phyloP scores from a whole-genome alignment of 2,797 vertebrate genomes.

The Hydrophis major region DNA sequence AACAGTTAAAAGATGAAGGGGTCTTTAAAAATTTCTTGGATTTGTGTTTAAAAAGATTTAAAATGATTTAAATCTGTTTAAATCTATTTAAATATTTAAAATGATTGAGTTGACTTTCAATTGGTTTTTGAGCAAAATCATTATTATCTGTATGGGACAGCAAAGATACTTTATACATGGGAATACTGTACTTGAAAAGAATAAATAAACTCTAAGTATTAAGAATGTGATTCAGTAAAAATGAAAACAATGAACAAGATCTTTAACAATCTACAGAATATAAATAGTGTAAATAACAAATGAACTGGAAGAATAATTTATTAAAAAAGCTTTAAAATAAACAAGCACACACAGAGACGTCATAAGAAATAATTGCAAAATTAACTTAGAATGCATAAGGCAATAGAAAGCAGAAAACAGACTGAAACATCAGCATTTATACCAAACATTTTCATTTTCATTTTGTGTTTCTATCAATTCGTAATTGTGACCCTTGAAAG shows the following conservation, averaged over 20 bases:
- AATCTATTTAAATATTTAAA: background rate
- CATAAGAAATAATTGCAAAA: slow-evolving; percentile 15
- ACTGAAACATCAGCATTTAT: slow-evolving; percentile 9
- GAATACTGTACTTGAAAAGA: background rate
- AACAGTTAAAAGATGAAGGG: background rate
- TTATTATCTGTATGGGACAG: background rate
- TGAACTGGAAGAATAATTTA: background rate
- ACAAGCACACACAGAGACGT: background rate
- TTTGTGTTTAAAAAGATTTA: background rate
- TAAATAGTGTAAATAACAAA: slow-evolving; percentile 1
- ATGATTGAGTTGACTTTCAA: background rate
- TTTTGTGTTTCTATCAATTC: slow-evolving; percentile 15
- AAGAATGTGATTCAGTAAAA: background rate
- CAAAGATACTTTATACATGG: background rate
- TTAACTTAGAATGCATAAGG: background rate
- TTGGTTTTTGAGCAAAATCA: background rate
- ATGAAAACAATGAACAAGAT: background rate
- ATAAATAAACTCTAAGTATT: background rate
- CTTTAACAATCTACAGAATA: background rate
- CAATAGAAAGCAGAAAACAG: background rate
- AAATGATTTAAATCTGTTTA: too few species aligned
- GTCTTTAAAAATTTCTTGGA: background rate
- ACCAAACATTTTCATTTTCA: background rate
- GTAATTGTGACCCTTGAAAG: slow-evolving; percentile 16
- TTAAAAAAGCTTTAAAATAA: background rate